Conservation (phyloP, 2,888 invertebrate genomes). For the Listrodromus nycthemerus region DNA sequence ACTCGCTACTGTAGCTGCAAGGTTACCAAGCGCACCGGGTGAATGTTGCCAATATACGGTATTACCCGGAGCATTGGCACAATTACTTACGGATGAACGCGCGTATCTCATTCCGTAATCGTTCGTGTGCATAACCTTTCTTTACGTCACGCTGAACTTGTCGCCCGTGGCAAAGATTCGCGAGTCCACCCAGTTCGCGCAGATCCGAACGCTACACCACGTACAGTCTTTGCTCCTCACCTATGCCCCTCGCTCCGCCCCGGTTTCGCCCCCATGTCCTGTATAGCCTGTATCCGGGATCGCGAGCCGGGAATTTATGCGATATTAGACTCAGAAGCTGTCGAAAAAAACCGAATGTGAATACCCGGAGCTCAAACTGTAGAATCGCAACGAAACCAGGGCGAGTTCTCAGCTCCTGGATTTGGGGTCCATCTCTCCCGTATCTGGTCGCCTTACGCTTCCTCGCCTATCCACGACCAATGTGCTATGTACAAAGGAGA, state of each 20-base stretch:
- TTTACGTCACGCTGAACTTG: conserved; percentile 23
- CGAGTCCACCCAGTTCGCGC: neutral
- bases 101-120: conserved; percentile 29
- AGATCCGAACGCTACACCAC: conserved; percentile 29
- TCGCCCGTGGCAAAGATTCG: conserved; percentile 5
- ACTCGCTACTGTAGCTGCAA: neutral
- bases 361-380: conserved; percentile 39
- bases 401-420: neutral
- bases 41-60: conserved; percentile 49
- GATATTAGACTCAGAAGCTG: conserved; percentile 47
- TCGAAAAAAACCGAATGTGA: conserved; percentile 42
- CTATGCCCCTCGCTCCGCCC: neutral
- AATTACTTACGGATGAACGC: conserved; percentile 51
- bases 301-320: conserved; percentile 57
- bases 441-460: conserved; percentile 3
- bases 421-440: conserved; percentile 5
- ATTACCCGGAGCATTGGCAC: conserved; percentile 34
- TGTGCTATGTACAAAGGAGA: neutral
- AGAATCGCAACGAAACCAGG: conserved; percentile 59
- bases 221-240: conserved; percentile 15
- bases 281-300: conserved; percentile 43
- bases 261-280: neutral
- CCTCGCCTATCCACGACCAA: neutral
- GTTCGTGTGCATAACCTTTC: conserved; percentile 36
- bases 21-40: conserved; percentile 25